Conservation (phyloP, 1,140 invertebrate genomes). For the Nymphalis io region DNA sequence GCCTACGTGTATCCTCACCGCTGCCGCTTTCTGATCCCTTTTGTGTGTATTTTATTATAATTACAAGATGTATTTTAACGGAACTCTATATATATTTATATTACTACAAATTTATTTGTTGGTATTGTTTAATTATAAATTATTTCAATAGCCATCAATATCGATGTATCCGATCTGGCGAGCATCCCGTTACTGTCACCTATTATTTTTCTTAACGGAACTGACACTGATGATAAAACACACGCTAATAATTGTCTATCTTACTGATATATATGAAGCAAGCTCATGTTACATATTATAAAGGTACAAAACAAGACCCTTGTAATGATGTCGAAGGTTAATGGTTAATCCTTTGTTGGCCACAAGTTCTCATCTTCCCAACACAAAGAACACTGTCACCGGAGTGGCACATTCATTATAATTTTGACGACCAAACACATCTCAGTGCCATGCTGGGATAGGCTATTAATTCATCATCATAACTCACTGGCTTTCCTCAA, state of each 20-base stretch:
- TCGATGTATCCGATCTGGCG: neutral
- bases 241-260: slow-evolving; percentile 4
- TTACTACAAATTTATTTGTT: too few species aligned
- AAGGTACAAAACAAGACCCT: slow-evolving; percentile 20
- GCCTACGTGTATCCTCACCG: too few species aligned
- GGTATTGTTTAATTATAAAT: too few species aligned
- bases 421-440: slow-evolving; percentile 31
- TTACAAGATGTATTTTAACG: too few species aligned
- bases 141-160: neutral
- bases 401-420: slow-evolving; percentile 32
- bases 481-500: slow-evolving; percentile 41
- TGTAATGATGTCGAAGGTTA: slow-evolving; percentile 49
- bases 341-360: slow-evolving; percentile 42
- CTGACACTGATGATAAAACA: slow-evolving; percentile 2
- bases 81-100: too few species aligned
- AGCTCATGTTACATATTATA: slow-evolving; percentile 32
- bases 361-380: slow-evolving; percentile 40
- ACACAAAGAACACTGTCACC: slow-evolving; percentile 30
- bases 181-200: neutral
- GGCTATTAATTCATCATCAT: slow-evolving; percentile 29
- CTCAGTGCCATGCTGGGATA: slow-evolving; percentile 18
- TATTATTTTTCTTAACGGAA: neutral
- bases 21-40: too few species aligned
- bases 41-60: too few species aligned
- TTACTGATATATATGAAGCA: neutral